phyloP scores from a whole-genome alignment of 2,113 vertebrate genomes.

The Mirza zaza region DNA sequence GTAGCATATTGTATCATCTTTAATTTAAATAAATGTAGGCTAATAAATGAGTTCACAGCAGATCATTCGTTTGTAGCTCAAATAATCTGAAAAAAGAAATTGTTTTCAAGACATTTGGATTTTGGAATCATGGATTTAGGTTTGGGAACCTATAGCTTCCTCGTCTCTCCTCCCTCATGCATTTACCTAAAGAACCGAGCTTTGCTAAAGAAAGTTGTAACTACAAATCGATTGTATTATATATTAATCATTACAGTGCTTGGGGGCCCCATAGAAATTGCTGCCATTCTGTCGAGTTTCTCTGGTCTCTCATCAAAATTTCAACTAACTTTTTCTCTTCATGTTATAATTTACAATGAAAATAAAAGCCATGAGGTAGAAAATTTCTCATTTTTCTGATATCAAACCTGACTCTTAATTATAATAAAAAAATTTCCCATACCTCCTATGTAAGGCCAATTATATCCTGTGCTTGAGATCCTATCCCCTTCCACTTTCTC shows the following conservation, averaged over 20 bases:
- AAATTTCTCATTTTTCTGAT: neutral
- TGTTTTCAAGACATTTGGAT: neutral
- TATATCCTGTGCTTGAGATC: neutral
- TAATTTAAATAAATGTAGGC: neutral
- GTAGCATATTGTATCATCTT: neutral
- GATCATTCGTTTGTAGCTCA: neutral
- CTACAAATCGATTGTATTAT: neutral
- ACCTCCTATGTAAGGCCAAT: neutral
- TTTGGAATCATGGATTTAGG: neutral
- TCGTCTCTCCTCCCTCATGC: accelerated
- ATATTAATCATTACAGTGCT: neutral
- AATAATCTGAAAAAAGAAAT: neutral
- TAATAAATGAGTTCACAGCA: neutral
- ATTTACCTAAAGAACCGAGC: neutral
- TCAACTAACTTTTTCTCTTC: neutral
- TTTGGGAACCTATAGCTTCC: neutral
- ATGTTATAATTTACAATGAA: neutral
- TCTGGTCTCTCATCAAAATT: constrained; percentile 11
- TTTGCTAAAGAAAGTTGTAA: neutral
- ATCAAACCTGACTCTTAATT: neutral
- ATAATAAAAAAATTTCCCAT: neutral
- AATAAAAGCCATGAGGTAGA: neutral
- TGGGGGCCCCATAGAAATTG: neutral
- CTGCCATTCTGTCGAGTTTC: neutral
- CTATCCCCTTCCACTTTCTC: neutral